Evolutionary conservation across 2,113 vertebrate species (phyloP), one percentile per base, ranked within the genome.

Genomic region (Syngnathus scovelli): DNA sequence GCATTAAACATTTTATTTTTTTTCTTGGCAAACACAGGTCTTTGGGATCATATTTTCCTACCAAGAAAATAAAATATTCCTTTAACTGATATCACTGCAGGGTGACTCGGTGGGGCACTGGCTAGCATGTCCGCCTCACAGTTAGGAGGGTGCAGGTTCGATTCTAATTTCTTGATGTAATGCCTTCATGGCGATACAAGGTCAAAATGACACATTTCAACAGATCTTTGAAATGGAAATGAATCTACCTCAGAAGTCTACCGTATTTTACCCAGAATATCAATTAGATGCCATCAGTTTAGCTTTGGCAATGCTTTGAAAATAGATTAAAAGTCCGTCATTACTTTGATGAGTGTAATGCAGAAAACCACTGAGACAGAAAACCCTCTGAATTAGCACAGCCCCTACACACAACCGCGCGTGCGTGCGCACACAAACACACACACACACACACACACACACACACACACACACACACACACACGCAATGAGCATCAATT

Each of bases 341-440:
- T 62, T 37, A 38, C 5, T 6, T n/a, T 65, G 33, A 43, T 44
- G n/a, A 62, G 11, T 41, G 27, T n/a, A 3, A 10, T 23, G 38
- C 38, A 11, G 3, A 19, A 41, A 43, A 7, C 23, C n/a, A 69
- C 36, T 43, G 15, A 54, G 46, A 39, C 44, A 51, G 19, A 55
- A 51, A 68, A 64, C 59, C 52, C 74, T 65, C 77, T 69, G 15
- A 68, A 38, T 66, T 66, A 65, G 51, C 71, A 48, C 46, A 19
- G 10, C 4, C 36, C 23, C 23, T 23, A 9, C 12, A 7, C 13
- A 18, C 58, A 39, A 7, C 41, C n/a, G 21, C 44, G 48, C 58
- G 70, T 68, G 54, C 72, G n/a, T n/a, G n/a, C n/a, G n/a, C n/a
- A 59, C 43, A 46, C 43, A 46, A 3, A 46, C 43, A 11, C 43